Base-by-base conservation (phyloP, 2,113 vertebrate species). In the Silurus asotus region DNA sequence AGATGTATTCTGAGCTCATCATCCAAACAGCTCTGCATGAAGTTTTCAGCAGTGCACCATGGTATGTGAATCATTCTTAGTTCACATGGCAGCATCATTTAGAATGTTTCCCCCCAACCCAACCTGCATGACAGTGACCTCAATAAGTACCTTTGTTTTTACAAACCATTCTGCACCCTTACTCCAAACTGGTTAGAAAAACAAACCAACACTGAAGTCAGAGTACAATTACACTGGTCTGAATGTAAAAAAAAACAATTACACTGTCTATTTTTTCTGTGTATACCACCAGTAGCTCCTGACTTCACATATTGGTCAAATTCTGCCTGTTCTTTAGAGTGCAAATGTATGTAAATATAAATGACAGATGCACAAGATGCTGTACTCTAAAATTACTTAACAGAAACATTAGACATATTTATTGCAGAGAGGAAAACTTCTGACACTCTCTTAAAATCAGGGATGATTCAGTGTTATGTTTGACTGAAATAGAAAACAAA, bases 1-100 rank as follows among this genome's bases (percentile, higher is more conserved):
- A 88, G 86, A 88, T 25, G 61, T 55, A 83, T 72, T 77, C 76
- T 87, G 72, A 72, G 48, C 67, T 82, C 72, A 58, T 82, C 81
- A 19, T 84, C 82, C 76, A 88, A 78, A 53, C 85, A 83, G 56
- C 17, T 53, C 74, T 86, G 89, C 51, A 59, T 90, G 84, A 89
- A 88, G 80, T 89, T 82, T 37, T 48, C 87, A 82, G 69, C 11
- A 55, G 45, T 19, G 55, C 83, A 87, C 53, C 78, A 85, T 20
- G 65, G 88, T 87, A 87, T 80, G 85, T 87, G 87, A 89, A 78
- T 84, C 83, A 88, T 37, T 55, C 76, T 61, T 48, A 65, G 25
- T 17, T 81, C 76, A 61, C 67, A 56, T 82, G 6, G 67, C 80
- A n/a, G 83, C 64, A 86, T 9, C 74, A 89, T 87, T 70, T 85